phyloP scores from a whole-genome alignment of 1,140 invertebrate species.

The Drosophila kohkoa region DNA sequence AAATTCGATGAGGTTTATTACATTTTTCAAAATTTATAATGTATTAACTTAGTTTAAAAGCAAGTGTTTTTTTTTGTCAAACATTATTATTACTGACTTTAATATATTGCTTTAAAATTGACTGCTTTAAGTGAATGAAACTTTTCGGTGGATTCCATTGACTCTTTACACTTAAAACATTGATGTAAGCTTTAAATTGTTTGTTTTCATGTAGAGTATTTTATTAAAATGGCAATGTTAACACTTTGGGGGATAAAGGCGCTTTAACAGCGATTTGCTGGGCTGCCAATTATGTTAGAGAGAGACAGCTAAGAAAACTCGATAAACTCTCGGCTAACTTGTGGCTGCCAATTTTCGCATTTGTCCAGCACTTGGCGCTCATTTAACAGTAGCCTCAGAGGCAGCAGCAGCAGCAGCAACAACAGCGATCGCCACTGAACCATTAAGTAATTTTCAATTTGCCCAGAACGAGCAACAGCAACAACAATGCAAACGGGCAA shows the following conservation, averaged over 20 bases:
- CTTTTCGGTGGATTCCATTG: too few relatives aligned
- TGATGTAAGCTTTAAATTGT: neutral
- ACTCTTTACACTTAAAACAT: too few relatives aligned
- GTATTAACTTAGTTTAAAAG: too few relatives aligned
- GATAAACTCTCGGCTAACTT: conserved; percentile 19
- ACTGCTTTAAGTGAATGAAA: too few relatives aligned
- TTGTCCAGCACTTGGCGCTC: conserved; percentile 69
- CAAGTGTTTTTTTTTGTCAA: too few relatives aligned
- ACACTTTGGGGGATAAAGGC: conserved; percentile 12
- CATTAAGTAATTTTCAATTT: conserved; percentile 84
- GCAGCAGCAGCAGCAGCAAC: conserved; percentile 27
- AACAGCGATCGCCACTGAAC: conserved; percentile 75
- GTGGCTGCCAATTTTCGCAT: conserved; percentile 65
- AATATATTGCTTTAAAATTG: too few relatives aligned
- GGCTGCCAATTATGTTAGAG: conserved; percentile 23
- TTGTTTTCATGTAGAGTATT: neutral
- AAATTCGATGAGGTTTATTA: too few relatives aligned
- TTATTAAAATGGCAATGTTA: conserved; percentile 3
- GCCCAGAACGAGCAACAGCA: conserved; percentile 39
- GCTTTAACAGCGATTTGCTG: conserved; percentile 1
- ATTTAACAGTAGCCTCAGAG: conserved; percentile 69
- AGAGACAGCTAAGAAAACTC: conserved; percentile 53
- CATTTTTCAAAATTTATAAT: too few relatives aligned
- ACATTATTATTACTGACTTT: too few relatives aligned
- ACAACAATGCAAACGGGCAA: conserved; percentile 39